These are phyloP conservation scores for Percopsis omiscomaycus DNA, from an alignment of 2,797 vertebrate species.

Conservation along the genomic window DNA sequence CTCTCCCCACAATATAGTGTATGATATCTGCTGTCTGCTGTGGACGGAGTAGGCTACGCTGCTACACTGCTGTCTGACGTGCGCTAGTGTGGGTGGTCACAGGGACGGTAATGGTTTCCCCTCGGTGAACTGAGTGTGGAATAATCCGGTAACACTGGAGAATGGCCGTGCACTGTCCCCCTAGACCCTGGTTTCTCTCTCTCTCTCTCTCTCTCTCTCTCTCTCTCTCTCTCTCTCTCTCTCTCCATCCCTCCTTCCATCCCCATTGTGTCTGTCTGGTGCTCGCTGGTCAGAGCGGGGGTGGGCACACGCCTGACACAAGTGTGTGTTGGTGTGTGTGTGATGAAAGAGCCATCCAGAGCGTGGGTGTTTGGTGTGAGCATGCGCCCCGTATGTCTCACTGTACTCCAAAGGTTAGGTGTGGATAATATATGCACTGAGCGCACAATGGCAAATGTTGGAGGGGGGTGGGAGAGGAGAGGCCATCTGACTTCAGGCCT, in stretches of 20 bases:
- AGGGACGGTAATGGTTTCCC: conserved; percentile 52
- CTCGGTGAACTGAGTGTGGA: conserved; percentile 54
- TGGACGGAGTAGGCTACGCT: conserved; percentile 44
- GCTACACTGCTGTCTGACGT: neutral
- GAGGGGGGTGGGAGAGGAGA: conserved; percentile 31
- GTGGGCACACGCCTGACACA: conserved; percentile 68
- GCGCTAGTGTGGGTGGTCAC: conserved; percentile 19
- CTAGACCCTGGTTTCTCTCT: conserved; percentile 18
- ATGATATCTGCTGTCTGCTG: conserved; percentile 25
- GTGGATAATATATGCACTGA: conserved; percentile 51
- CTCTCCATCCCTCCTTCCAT: conserved; percentile 41
- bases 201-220: neutral
- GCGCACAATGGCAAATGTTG: conserved; percentile 53
- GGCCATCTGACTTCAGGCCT: conserved; percentile 46
- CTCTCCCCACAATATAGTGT: conserved; percentile 38
- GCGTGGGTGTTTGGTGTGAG: conserved; percentile 68
- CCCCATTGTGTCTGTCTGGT: conserved; percentile 62
- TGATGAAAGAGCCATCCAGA: conserved; percentile 59
- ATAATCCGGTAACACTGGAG: conserved; percentile 56
- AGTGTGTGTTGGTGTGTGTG: conserved; percentile 32
- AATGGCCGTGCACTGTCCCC: conserved; percentile 42
- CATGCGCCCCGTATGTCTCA: conserved; percentile 45
- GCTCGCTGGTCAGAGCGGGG: conserved; percentile 61
- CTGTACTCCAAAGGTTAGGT: conserved; percentile 50
- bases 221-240: conserved; percentile 13